Evolutionary conservation across 2,797 vertebrate genomes (phyloP).

Genomic region (Dendrocincla fuliginosa): DNA sequence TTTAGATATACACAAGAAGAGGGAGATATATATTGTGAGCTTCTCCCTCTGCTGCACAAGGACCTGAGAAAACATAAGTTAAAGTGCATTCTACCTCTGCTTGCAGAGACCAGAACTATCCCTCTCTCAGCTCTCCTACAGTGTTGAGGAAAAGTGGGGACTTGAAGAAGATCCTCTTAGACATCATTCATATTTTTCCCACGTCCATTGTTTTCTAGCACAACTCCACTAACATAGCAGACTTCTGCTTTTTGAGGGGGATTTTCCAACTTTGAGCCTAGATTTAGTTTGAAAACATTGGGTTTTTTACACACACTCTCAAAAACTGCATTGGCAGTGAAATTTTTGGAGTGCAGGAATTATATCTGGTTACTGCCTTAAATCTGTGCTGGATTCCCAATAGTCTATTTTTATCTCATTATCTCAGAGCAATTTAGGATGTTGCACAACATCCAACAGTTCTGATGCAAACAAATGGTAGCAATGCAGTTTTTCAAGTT

Average conservation of each 20-base stretch:
- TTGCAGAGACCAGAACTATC: neutral
- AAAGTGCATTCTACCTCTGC: neutral
- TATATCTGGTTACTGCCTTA: neutral
- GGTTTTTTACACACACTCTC: neutral
- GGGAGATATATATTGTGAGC: neutral
- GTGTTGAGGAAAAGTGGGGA: neutral
- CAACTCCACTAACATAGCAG: neutral
- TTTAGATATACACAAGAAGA: neutral
- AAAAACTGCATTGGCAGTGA: neutral
- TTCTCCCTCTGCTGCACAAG: neutral
- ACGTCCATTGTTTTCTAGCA: neutral
- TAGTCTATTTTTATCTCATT: constrained; percentile 2
- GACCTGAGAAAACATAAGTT: neutral
- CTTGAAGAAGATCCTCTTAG: neutral
- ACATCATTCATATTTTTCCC: neutral
- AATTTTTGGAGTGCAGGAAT: neutral
- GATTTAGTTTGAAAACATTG: neutral
- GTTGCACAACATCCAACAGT: constrained; percentile 8
- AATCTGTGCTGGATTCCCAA: constrained; percentile 2
- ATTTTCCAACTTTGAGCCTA: neutral
- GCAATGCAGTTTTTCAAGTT: neutral
- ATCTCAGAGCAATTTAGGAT: constrained; percentile 1
- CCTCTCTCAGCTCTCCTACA: neutral
- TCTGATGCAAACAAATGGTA: constrained; percentile 25
- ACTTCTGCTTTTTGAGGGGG: neutral